Evolutionary conservation across 2,888 invertebrate genomes (phyloP), one percentile per base, ranked within the genome.

Genomic region (Cheiracanthium punctorium): DNA sequence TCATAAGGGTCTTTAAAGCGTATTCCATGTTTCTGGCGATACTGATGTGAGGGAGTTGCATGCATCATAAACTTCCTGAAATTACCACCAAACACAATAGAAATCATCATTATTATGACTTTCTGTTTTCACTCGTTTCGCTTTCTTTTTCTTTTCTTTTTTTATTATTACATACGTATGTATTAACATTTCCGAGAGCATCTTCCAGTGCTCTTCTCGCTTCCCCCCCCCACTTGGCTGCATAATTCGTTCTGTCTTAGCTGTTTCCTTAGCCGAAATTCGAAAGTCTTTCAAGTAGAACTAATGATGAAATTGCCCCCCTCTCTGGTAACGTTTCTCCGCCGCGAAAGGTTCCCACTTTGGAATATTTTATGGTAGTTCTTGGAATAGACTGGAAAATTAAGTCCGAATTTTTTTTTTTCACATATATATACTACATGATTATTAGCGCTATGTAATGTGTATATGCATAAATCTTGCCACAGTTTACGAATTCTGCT

Each of bases 101-200:
- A 58, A 82, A 82, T 82, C 14, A 74, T 74, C 70, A 75, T 82
- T 70, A 82, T 82, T 75, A 75, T 64, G 74, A 75, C 58, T 67
- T 58, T 58, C 82, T 58, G 64, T 70, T 74, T 82, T 75, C 82
- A 69, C 81, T 43, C 69, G 29, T 28, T 43, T 58, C 37, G 58
- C 29, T 65, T n/a, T 12, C 67, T 52, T 41, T 30, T 29, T 70
- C n/a, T n/a, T n/a, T n/a, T n/a, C n/a, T n/a, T n/a, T n/a, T n/a
- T n/a, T n/a, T n/a, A n/a, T n/a, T n/a, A n/a, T n/a, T n/a, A n/a
- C n/a, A n/a, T n/a, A n/a, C n/a, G n/a, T n/a, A 48, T 69, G 70
- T 82, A 75, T 82, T 75, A 82, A 82, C 82, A 82, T 74, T 82
- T 82, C 70, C 70, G 58, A 71, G 70, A 58, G 58, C 58, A 58